Conservation (phyloP, 2,888 invertebrate genomes). For the Idaea dimidiata region DNA sequence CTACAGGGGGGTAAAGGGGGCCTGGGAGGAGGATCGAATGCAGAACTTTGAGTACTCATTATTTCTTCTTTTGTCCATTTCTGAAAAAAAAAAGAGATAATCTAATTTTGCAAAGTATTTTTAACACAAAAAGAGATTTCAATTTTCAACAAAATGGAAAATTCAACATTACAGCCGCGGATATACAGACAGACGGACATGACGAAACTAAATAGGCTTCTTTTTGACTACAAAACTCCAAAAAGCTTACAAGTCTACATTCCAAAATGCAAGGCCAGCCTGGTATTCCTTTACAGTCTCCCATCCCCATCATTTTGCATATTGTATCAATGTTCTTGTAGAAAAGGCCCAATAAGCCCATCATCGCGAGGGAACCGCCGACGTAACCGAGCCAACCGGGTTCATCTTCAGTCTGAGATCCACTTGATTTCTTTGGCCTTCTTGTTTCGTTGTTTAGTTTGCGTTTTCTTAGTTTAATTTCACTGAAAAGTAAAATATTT, state of each 20-base stretch:
- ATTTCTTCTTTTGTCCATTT: constrained; percentile 9
- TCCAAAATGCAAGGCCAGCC: background rate
- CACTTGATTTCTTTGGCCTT: background rate
- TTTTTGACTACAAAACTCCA: too few relatives aligned
- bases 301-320: background rate
- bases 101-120: background rate
- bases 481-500: background rate
- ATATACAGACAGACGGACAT: too few relatives aligned
- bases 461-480: background rate
- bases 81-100: constrained; percentile 10
- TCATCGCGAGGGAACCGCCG: background rate
- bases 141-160: too few relatives aligned
- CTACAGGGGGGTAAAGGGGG: background rate
- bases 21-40: background rate
- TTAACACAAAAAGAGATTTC: too few relatives aligned
- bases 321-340: background rate
- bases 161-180: too few relatives aligned
- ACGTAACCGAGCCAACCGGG: background rate
- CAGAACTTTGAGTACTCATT: constrained; percentile 6
- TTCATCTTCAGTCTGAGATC: background rate
- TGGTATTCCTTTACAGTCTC: background rate
- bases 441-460: background rate
- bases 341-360: background rate
- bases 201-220: background rate
- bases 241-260: background rate